Base-by-base conservation (phyloP, 64 coral and sea anemone genomes). In the Stichodactyla helianthus region DNA sequence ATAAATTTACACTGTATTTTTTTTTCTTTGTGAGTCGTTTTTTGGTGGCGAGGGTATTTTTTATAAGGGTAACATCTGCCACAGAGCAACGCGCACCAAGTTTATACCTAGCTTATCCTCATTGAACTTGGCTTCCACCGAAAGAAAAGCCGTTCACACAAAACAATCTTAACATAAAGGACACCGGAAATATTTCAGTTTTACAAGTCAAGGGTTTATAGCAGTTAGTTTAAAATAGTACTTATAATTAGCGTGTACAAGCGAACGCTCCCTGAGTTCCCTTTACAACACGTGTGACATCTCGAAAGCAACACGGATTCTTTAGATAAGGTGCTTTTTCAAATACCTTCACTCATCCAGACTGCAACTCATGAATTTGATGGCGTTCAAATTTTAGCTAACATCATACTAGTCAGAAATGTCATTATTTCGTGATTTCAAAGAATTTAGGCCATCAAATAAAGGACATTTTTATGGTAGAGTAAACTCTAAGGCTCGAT, bases 201-300 rank as follows among this genome's bases (percentile, higher is more conserved):
- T 74, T 74, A 74, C 68, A 27, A 74, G 68, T 74, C 68, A 74
- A 74, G 68, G 68, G 68, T 74, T 31, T 74, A 31, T 13, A 74
- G n/a, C 25, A 74, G 68, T 74, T 31, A 74, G 68, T 4, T 74
- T 31, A 74, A 74, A 74, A 31, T 27, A 26, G 27, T 31, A 74
- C 26, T 74, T 74, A 4, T 74, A 74, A 74, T 74, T 74, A 74
- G 68, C 25, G 23, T 27, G 1, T 74, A 74, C 68, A 74, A 74
- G 68, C 68, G 68, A 74, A 74, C 68, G 25, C 18, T 71, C 35
- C 35, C 65, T 71, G 22, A 74, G 68, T 74, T 74, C 68, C n/a
- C 20, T 22, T 31, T 11, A 1, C 25, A 10, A 12, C 68, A 74
- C 68, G 68, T 74, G 68, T 74, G 62, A 65, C 19, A 60, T 60